Evolutionary conservation across 2,888 invertebrate species (phyloP), one percentile per base, ranked within the genome.

Genomic region (Priocnemis perturbator): DNA sequence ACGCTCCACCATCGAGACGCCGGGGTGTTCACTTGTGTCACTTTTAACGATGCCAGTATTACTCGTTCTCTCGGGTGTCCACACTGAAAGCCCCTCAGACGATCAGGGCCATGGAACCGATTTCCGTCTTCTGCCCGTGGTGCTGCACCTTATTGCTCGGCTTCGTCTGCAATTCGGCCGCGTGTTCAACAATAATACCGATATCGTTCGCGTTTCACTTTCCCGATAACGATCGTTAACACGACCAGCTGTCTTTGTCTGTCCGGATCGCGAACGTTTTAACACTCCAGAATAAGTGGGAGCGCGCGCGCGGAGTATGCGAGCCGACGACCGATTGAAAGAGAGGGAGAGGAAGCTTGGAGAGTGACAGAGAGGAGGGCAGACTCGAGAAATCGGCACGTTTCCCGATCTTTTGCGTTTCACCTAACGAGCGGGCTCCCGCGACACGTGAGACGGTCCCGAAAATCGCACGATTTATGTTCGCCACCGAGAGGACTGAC

Each of bases 1-100:
- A 88, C 88, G 76, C 85, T 89, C 88, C 87, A 87, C 86, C 89
- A 89, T 89, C 83, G 86, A 89, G 87, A 86, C 69, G 86, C 77
- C 71, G 79, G 78, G 67, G 79, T 73, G 78, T 81, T 81, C 69
- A 69, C 83, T 79, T 72, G 80, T 81, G 71, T 83, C 78, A 77
- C 81, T 81, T 78, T 80, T 78, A 79, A 67, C 69, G 73, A 67
- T 79, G 80, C 80, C 79, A 86, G 85, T 86, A 85, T 85, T 78
- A 74, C 45, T 64, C 58, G 55, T 61, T 72, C 15, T 15, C 47
- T 30, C 19, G 30, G 23, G 23, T 57, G 50, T 44, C 55, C 60
- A 26, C 3, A 37, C 4, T 17, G 50, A 50, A 50, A 23, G 60
- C 14, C 52, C 47, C 19, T n/a, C 45, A 26, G 26, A 26, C 15